Evolutionary conservation across 2,113 vertebrate species (phyloP), one percentile per base, ranked within the genome.

Genomic region (Pristiophorus japonicus): DNA sequence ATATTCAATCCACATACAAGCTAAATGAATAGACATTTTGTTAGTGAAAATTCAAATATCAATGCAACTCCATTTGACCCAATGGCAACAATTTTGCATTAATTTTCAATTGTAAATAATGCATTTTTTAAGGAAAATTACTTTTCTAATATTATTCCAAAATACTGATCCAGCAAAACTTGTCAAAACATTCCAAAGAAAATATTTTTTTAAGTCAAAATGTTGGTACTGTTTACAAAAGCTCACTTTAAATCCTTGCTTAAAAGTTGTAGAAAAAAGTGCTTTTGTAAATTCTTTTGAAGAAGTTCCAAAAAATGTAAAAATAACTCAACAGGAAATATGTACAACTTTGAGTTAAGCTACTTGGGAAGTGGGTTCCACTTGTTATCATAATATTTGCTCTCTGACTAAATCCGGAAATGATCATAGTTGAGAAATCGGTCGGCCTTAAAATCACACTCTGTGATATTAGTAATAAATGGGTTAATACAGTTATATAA

Each of bases 91-190:
- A 94, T 66, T 94, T 66, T 66, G 91, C 91, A 94, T 94, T 66
- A 8, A 94, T 94, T 94, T 94, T 10, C 34, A 3, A 94, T 94
- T 27, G 91, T 45, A 66, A 94, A 94, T 94, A 94, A 42, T 94
- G 59, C 24, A 27, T 66, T 42, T 42, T 93, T 66, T 4, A 24
- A 18, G 66, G 7, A 93, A 93, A 42, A 65, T 38, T 24, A 94
- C 59, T 66, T 34, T 45, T 45, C 63, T 24, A 67, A 94, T 94
- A 94, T 66, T 66, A 94, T 94, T 65, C 20, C 62, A 94, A 94
- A 94, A 94, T 66, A 66, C n/a, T 3, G 62, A 93, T 7, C 16
- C 59, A 63, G 16, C 14, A 92, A 87, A 63, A 65, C 18, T 63
- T 63, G 34, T 59, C 14, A 92, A 63, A 92, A n/a, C 30, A 91